phyloP scores from a whole-genome alignment of 1,140 invertebrate species.

The Pissodes strobi region DNA sequence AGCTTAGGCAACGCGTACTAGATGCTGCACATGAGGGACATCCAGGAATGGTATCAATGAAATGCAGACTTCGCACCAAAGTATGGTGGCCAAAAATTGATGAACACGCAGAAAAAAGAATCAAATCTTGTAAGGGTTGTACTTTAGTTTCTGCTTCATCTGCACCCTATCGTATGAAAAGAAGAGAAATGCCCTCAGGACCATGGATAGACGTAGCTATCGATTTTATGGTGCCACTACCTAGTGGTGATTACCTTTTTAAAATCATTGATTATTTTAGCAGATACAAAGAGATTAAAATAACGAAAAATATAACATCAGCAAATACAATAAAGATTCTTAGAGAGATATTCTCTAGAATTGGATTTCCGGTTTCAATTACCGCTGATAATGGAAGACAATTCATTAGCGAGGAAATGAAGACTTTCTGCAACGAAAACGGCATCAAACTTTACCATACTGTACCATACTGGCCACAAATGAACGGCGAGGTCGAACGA shows the following conservation, averaged over 20 bases:
- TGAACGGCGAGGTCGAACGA: conserved; percentile 45
- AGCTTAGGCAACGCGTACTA: conserved; percentile 58
- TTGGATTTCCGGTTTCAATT: conserved; percentile 33
- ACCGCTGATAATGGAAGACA: no score
- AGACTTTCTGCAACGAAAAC: conserved; percentile 12
- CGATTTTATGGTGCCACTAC: conserved; percentile 50
- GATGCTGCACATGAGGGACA: no score
- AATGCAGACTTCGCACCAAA: conserved; percentile 58
- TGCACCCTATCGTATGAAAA: conserved; percentile 43
- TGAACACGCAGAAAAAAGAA: conserved; percentile 54
- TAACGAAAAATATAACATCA: background rate
- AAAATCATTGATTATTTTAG: conserved; percentile 37
- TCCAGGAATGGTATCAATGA: no score
- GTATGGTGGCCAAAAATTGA: no score
- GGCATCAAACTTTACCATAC: conserved; percentile 1
- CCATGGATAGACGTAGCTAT: conserved; percentile 52
- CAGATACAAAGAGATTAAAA: conserved; percentile 28
- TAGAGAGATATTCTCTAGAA: conserved; percentile 29
- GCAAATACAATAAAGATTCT: background rate
- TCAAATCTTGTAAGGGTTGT: conserved; percentile 57
- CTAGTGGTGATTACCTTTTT: conserved; percentile 45
- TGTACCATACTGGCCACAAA: no score
- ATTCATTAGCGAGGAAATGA: conserved; percentile 31
- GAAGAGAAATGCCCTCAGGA: conserved; percentile 42
- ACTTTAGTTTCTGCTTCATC: conserved; percentile 43